Conservation (phyloP, 2,113 vertebrate genomes). For the Formicarius rufipectus region DNA sequence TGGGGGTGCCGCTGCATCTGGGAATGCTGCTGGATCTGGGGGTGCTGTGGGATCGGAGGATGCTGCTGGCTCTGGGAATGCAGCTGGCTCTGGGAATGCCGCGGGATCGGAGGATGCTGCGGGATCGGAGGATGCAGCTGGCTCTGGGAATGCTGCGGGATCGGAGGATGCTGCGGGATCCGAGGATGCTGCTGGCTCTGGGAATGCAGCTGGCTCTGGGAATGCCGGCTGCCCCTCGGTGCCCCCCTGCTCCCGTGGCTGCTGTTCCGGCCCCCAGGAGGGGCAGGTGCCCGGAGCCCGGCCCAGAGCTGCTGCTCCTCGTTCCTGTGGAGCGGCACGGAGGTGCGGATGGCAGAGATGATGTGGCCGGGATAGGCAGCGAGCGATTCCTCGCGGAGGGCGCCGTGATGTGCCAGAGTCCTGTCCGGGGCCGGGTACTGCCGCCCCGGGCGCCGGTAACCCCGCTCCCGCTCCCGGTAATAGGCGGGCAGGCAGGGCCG, state of each 20-base stretch:
- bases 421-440: conserved; percentile 47
- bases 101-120: too few relatives aligned
- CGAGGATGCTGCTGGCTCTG: conserved; percentile 50
- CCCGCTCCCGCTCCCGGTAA: conserved; percentile 40
- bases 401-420: not conserved
- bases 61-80: conserved; percentile 63
- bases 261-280: not conserved
- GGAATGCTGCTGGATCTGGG: too few relatives aligned
- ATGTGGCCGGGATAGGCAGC: conserved; percentile 66
- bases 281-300: not conserved
- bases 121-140: not conserved
- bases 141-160: not conserved
- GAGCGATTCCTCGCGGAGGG: conserved; percentile 37
- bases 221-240: conserved; percentile 57
- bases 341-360: conserved; percentile 83
- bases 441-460: not conserved
- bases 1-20: not conserved
- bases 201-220: conserved; percentile 49
- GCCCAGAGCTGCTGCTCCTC: conserved; percentile 35
- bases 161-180: too few relatives aligned
- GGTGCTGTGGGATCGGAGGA: too few relatives aligned
- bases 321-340: conserved; percentile 76
- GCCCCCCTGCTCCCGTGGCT: conserved; percentile 43
- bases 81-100: conserved; percentile 52
- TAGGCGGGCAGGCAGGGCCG: conserved; percentile 84